Evolutionary conservation across 2,113 vertebrate genomes (phyloP), one percentile per base, ranked within the genome.

Genomic region (Grantiella picta): DNA sequence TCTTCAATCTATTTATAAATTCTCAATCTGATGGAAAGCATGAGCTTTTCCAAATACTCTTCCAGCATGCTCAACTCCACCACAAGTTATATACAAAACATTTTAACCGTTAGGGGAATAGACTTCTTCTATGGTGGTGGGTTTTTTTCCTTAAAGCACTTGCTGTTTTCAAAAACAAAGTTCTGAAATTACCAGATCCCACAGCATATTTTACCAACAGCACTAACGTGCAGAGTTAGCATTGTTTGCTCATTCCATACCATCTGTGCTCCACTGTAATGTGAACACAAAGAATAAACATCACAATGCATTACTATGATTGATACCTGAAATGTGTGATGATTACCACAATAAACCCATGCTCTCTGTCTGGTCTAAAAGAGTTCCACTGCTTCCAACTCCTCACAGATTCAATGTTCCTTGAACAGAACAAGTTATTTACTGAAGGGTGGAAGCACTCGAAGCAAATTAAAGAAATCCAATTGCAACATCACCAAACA

Each of bases 201-300:
- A 84, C 0, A 0, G 16, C 80, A 5, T 68, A 87, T 76, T 91
- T 77, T 76, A 82, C 38, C 63, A 89, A 80, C 23, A 87, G 36
- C 63, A 86, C 68, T 72, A 91, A 29, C 59, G 65, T 0, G 0
- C 31, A 77, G 65, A 63, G 49, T 36, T 76, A 82, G 33, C 72
- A 77, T 40, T 69, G 61, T 85, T 76, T 85, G 53, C 45, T 90
- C 27, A 57, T 91, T 85, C 63, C 81, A 66, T 65, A 92, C 82
- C 89, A 94, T 94, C 82, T 96, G 87, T 82, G 78, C 65, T 89
- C 33, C 56, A 85, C 35, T 65, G 63, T 28, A 79, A 91, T 38
- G 44, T 50, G 84, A 94, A 84, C 71, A 94, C 4, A 6, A 91
- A 85, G 33, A 76, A 68, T 76, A 79, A 80, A 82, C 68, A 92